Evolutionary conservation across 2,888 invertebrate genomes (phyloP).

Genomic region (Tenthredo scrophulariae): DNA sequence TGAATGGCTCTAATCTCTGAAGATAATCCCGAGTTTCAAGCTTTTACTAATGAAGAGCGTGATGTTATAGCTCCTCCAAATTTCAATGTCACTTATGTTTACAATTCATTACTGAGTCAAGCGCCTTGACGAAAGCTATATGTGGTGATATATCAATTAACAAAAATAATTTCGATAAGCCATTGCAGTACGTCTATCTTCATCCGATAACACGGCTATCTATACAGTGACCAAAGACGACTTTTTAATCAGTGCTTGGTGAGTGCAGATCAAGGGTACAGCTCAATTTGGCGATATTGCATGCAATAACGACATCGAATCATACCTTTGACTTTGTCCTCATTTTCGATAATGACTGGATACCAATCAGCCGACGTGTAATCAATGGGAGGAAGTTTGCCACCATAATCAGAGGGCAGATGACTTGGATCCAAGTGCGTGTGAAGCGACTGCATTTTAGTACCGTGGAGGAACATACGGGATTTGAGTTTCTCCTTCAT

Average conservation of each 20-base stretch:
- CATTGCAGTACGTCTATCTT: not conserved
- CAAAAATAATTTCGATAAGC: not conserved
- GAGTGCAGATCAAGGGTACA: not conserved
- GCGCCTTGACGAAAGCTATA: not conserved
- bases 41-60: not conserved
- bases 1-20: not conserved
- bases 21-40: not conserved
- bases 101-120: not conserved
- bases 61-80: not conserved
- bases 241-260: not conserved
- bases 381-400: slow-evolving; percentile 86
- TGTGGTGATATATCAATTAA: not conserved
- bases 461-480: slow-evolving; percentile 91
- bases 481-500: slow-evolving; percentile 88
- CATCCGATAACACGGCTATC: not conserved
- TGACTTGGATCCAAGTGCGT: slow-evolving; percentile 84
- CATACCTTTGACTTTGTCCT: slow-evolving; percentile 82
- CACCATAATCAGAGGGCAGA: slow-evolving; percentile 89
- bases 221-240: not conserved
- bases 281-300: not conserved
- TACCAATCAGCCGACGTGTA: slow-evolving; percentile 90
- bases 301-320: not conserved
- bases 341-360: slow-evolving; percentile 83
- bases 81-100: not conserved
- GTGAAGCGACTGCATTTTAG: slow-evolving; percentile 89